Evolutionary conservation across 2,797 vertebrate species (phyloP).

Genomic region (Poeciliopsis infans): DNA sequence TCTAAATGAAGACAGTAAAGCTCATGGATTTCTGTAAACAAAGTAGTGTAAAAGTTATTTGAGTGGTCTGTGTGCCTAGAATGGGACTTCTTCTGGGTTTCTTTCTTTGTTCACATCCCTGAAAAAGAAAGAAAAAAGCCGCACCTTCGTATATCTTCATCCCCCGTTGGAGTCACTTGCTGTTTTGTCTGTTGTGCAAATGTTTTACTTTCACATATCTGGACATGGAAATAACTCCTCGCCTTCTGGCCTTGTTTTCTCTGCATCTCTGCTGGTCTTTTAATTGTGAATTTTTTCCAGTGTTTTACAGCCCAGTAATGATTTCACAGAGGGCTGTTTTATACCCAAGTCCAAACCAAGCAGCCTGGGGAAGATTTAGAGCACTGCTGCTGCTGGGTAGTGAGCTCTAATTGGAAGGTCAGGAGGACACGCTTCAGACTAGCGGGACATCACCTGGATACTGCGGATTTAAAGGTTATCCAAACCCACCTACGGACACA

Average conservation of each 20-base stretch:
- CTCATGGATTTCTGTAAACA: neutral
- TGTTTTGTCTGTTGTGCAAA: constrained; percentile 61
- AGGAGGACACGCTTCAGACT: constrained; percentile 71
- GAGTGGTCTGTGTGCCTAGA: neutral
- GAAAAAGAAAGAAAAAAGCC: constrained; percentile 32
- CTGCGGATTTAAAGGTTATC: constrained; percentile 87
- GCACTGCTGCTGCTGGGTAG: constrained; percentile 65
- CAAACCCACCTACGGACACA: constrained; percentile 82
- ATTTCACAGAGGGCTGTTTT: constrained; percentile 75
- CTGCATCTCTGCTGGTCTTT: constrained; percentile 55
- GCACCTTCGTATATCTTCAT: constrained; percentile 9
- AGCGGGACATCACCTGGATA: constrained; percentile 71
- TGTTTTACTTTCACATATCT: constrained; percentile 66
- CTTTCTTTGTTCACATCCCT: constrained; percentile 5
- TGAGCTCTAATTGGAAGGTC: constrained; percentile 80
- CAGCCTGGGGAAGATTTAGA: constrained; percentile 75
- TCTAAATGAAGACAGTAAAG: neutral
- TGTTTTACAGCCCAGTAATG: constrained; percentile 73
- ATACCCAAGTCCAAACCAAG: constrained; percentile 67
- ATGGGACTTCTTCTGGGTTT: neutral
- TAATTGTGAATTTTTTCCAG: constrained; percentile 69
- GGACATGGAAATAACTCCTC: constrained; percentile 53
- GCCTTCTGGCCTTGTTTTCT: constrained; percentile 69
- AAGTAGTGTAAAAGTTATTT: neutral
- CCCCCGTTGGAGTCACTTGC: constrained; percentile 27